phyloP scores from a whole-genome alignment of 2,888 invertebrate genomes.

The Hipparchia sbordonii region DNA sequence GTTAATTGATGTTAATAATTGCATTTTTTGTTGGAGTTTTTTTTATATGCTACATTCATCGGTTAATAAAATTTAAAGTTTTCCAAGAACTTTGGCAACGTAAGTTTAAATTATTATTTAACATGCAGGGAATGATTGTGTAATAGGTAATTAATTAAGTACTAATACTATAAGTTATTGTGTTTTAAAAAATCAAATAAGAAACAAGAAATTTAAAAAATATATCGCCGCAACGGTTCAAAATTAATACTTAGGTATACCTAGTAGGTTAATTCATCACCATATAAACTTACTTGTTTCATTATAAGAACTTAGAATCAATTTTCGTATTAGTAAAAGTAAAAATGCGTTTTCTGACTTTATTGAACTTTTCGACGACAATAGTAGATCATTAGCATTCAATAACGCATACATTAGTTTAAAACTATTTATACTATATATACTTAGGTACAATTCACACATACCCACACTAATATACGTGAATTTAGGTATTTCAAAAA shows the following conservation, averaged over 20 bases:
- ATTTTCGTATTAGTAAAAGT: slow-evolving; percentile 12
- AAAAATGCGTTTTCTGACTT: slow-evolving; percentile 34
- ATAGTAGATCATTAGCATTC: slow-evolving; percentile 45
- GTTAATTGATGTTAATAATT: slow-evolving; percentile 60
- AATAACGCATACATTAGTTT: slow-evolving; percentile 47
- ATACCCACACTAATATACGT: too few relatives aligned
- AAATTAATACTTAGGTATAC: too few relatives aligned
- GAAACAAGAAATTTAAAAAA: too few relatives aligned
- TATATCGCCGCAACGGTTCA: too few relatives aligned
- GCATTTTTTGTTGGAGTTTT: slow-evolving; percentile 55
- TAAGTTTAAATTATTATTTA: slow-evolving; percentile 48
- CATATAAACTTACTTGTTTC: too few relatives aligned
- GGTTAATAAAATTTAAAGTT: slow-evolving; percentile 44
- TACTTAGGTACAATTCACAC: too few relatives aligned
- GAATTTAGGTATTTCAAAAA: too few relatives aligned
- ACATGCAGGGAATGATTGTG: neutral
- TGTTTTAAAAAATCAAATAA: too few relatives aligned
- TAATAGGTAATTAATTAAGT: too few relatives aligned
- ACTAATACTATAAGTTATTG: too few relatives aligned
- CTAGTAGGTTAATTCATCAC: too few relatives aligned
- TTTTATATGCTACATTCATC: slow-evolving; percentile 57
- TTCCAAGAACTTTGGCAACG: slow-evolving; percentile 45
- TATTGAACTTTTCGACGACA: slow-evolving; percentile 44
- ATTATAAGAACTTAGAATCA: too few relatives aligned
- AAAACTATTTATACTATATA: slow-evolving; percentile 2